These are phyloP conservation scores for Anagyrus pseudococci DNA, from an alignment of 2,888 invertebrate genomes.

Conservation along the genomic window DNA sequence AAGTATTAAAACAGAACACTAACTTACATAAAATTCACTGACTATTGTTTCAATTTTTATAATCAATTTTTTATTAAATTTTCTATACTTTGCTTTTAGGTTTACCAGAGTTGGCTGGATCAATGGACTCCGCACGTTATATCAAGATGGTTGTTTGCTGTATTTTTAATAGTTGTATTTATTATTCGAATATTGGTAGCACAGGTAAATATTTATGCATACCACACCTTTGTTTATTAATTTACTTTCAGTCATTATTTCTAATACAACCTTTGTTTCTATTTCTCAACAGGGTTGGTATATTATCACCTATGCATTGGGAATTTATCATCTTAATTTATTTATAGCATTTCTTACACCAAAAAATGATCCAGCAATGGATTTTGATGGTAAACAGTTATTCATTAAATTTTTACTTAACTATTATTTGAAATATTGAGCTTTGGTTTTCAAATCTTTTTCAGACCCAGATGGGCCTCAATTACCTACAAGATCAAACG, in stretches of 20 bases:
- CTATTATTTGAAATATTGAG: no score
- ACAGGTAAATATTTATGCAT: constrained; percentile 69
- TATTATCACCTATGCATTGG: constrained; percentile 97
- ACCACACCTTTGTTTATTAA: neutral
- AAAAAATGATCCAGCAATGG: constrained; percentile 97
- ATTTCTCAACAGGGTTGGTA: constrained; percentile 91
- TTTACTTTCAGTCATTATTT: neutral
- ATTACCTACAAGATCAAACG: constrained; percentile 91
- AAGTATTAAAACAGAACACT: neutral
- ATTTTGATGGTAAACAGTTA: constrained; percentile 78
- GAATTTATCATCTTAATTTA: constrained; percentile 98
- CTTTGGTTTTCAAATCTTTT: neutral
- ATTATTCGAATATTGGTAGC: constrained; percentile 81
- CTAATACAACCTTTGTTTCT: neutral
- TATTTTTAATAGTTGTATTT: constrained; percentile 75
- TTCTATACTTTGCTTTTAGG: constrained; percentile 62
- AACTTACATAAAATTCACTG: neutral
- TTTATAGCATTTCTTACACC: constrained; percentile 99
- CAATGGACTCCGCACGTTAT: constrained; percentile 83
- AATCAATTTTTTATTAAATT: constrained; percentile 19
- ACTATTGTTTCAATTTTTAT: constrained; percentile 14
- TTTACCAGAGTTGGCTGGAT: constrained; percentile 86
- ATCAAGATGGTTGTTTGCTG: constrained; percentile 81
- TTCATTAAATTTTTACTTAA: neutral
- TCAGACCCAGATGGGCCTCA: constrained; percentile 85